Percentiles rank a stretch among this genome's conserved stretches.
Conservation (phyloP, 1,140 invertebrate species). For the Potamilus streckersoni region DNA sequence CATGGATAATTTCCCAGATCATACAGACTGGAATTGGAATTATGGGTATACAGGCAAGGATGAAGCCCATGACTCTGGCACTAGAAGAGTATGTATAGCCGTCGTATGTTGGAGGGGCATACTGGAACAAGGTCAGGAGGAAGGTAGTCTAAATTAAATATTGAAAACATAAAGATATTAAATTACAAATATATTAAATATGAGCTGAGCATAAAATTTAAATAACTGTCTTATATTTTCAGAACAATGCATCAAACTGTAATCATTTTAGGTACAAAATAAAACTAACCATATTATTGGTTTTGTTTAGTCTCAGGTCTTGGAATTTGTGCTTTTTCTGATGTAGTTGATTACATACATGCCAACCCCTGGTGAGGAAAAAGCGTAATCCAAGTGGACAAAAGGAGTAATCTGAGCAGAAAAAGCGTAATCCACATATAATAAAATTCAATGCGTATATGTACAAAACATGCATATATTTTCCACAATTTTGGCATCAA, state of each 20-base stretch:
- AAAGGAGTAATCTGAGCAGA: too few relatives aligned
- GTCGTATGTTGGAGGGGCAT: constrained; percentile 69
- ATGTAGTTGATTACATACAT: too few relatives aligned
- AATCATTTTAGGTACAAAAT: too few relatives aligned
- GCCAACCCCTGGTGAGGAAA: too few relatives aligned
- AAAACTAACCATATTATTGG: too few relatives aligned
- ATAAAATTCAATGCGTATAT: too few relatives aligned
- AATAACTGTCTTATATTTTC: neutral
- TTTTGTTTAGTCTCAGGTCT: too few relatives aligned
- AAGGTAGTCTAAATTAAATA: constrained; percentile 77
- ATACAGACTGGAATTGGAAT: constrained; percentile 47
- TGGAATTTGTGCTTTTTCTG: too few relatives aligned
- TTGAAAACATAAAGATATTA: neutral
- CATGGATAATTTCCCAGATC: constrained; percentile 29
- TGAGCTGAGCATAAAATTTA: neutral
- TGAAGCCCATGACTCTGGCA: constrained; percentile 47
- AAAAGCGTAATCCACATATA: too few relatives aligned
- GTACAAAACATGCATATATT: too few relatives aligned
- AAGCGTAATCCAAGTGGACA: too few relatives aligned
- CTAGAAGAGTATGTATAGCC: constrained; percentile 53
- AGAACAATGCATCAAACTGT: neutral
- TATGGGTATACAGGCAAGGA: constrained; percentile 45
- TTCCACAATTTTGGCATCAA: too few relatives aligned
- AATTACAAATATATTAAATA: neutral
- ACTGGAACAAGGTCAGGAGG: constrained; percentile 76